phyloP scores from a whole-genome alignment of 2,797 vertebrate genomes.

The Rousettus madagascariensis region DNA sequence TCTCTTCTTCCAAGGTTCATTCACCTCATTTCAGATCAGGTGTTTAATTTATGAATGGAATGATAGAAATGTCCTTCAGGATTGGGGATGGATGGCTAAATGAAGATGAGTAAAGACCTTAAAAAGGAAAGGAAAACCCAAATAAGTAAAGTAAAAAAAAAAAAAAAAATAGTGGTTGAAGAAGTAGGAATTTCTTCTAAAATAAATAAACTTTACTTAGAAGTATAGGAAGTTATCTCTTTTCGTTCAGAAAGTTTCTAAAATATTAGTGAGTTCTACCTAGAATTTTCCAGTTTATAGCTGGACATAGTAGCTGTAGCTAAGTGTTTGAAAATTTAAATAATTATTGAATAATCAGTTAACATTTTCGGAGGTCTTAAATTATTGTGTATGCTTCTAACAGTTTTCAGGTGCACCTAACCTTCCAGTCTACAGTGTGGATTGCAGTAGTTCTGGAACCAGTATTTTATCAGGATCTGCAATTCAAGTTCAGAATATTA shows the following conservation, averaged over 20 bases:
- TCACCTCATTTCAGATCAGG: neutral
- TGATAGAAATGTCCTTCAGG: neutral
- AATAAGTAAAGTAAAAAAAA: neutral
- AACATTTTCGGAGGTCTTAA: neutral
- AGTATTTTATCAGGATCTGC: constrained; percentile 88
- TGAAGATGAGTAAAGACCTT: neutral
- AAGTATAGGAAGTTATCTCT: neutral
- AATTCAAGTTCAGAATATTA: constrained; percentile 88
- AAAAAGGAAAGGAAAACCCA: constrained; percentile 13
- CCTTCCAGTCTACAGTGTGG: constrained; percentile 83
- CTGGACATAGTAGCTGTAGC: neutral
- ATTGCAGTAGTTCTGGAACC: constrained; percentile 92
- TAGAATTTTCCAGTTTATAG: neutral
- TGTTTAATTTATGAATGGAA: constrained; percentile 33
- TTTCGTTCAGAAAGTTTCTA: constrained; percentile 25
- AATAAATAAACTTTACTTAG: constrained; percentile 10
- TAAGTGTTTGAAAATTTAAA: constrained; percentile 37
- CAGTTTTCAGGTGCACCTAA: constrained; percentile 88
- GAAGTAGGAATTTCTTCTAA: constrained; percentile 11
- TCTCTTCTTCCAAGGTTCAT: neutral
- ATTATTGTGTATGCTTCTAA: constrained; percentile 45
- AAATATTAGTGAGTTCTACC: neutral
- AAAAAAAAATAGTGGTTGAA: neutral
- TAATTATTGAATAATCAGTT: neutral
- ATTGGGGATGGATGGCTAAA: neutral